Evolutionary conservation across 2,797 vertebrate genomes (phyloP).

Genomic region (Babyrousa celebensis): DNA sequence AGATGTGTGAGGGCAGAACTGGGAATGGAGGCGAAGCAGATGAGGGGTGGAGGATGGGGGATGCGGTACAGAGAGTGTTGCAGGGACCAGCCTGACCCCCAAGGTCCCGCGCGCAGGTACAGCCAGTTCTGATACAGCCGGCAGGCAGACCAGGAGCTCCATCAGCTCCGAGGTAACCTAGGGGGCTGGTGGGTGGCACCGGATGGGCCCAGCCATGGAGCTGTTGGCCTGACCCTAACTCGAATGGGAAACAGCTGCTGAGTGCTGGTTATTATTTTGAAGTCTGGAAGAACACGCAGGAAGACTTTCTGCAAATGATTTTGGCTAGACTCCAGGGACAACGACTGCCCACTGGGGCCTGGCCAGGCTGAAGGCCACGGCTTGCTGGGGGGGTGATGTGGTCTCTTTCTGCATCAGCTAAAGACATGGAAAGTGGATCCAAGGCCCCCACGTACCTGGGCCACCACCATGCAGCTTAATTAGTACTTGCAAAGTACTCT

Average conservation of each 20-base stretch:
- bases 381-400: slow-evolving; percentile 56
- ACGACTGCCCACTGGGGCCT: slow-evolving; percentile 42
- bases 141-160: neutral
- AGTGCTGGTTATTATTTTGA: slow-evolving; percentile 50
- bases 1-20: slow-evolving; percentile 10
- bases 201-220: neutral
- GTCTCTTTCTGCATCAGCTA: slow-evolving; percentile 55
- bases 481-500: slow-evolving; percentile 78
- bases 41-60: neutral
- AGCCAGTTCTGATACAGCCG: neutral
- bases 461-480: slow-evolving; percentile 76
- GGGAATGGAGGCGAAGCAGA: neutral
- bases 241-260: slow-evolving; percentile 55
- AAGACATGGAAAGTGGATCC: slow-evolving; percentile 67
- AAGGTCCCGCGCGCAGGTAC: neutral
- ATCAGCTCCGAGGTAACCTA: neutral
- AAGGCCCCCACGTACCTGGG: slow-evolving; percentile 62
- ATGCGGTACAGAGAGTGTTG: neutral
- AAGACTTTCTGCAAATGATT: slow-evolving; percentile 68
- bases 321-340: slow-evolving; percentile 15
- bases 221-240: neutral
- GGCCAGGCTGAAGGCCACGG: slow-evolving; percentile 35
- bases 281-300: slow-evolving; percentile 54
- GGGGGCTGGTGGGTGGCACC: neutral
- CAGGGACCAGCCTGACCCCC: neutral